Percentiles rank a stretch among this genome's conserved stretches.
Conservation (phyloP, 2,888 invertebrate genomes). For the Mayetiola destructor region DNA sequence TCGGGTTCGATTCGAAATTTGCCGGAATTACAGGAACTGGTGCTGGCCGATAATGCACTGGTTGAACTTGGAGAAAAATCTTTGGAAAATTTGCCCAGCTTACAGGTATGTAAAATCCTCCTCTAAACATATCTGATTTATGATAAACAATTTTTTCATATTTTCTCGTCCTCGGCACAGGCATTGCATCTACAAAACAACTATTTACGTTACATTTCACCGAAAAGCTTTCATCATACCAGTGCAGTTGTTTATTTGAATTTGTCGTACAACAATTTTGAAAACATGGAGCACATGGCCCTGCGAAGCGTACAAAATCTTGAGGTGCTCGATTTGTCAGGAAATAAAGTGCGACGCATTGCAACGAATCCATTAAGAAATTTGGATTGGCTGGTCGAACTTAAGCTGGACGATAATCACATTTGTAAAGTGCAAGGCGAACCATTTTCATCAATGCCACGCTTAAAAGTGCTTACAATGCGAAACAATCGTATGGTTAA, state of each 20-base stretch:
- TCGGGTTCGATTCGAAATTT: conserved; percentile 55
- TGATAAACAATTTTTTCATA: background rate
- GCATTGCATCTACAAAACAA: conserved; percentile 67
- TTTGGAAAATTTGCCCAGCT: conserved; percentile 58
- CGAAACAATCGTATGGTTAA: conserved; percentile 60
- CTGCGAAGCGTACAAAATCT: conserved; percentile 57
- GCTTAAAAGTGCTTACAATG: conserved; percentile 64
- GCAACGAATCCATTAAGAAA: conserved; percentile 52
- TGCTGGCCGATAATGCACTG: conserved; percentile 57
- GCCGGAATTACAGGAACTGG: conserved; percentile 52
- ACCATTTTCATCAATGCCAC: conserved; percentile 71
- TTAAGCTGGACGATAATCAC: conserved; percentile 70
- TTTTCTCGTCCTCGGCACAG: conserved; percentile 22
- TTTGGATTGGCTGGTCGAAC: conserved; percentile 75
- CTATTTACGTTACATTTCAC: conserved; percentile 53
- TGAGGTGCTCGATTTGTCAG: conserved; percentile 73
- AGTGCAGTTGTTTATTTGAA: conserved; percentile 69
- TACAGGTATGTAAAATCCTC: conserved; percentile 38
- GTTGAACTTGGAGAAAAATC: conserved; percentile 58
- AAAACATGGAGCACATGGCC: conserved; percentile 59
- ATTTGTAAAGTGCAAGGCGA: conserved; percentile 66
- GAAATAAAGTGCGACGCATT: conserved; percentile 57
- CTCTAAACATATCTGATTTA: background rate
- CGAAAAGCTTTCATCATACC: conserved; percentile 60
- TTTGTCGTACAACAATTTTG: conserved; percentile 66